These are phyloP conservation scores for Onychomys torridus DNA, from an alignment of 2,797 vertebrate species.

Conservation along the genomic window DNA sequence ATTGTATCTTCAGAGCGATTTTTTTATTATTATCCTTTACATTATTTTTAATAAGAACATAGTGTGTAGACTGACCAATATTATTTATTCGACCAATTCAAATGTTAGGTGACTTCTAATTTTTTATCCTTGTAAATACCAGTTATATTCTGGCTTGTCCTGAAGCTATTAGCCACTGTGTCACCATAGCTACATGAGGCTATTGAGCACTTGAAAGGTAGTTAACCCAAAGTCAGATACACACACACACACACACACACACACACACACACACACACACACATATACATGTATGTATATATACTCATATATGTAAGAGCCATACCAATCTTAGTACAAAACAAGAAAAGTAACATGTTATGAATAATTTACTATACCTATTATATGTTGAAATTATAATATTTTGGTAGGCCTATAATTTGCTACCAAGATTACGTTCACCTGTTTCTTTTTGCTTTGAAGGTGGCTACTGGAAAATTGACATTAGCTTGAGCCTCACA, in stretches of 20 bases:
- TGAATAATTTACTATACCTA: background rate
- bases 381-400: background rate
- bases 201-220: background rate
- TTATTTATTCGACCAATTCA: background rate
- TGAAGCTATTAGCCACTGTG: background rate
- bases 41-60: background rate
- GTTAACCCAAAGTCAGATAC: background rate
- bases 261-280: too few species aligned
- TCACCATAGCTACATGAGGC: background rate
- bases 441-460: background rate
- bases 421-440: background rate
- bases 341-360: background rate
- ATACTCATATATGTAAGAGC: background rate
- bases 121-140: background rate
- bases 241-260: too few species aligned
- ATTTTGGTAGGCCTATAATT: background rate
- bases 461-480: background rate
- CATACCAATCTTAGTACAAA: background rate
- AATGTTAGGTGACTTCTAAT: background rate
- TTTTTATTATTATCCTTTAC: background rate
- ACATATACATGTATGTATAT: too few species aligned
- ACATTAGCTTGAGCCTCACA: background rate
- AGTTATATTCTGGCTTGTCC: background rate
- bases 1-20: background rate
- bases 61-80: background rate